A percentile compares a stretch with the other conserved stretches of the same genome.
These are phyloP conservation scores for Chelonus formosanus DNA, from an alignment of 2,888 invertebrate species.

Conservation along the genomic window DNA sequence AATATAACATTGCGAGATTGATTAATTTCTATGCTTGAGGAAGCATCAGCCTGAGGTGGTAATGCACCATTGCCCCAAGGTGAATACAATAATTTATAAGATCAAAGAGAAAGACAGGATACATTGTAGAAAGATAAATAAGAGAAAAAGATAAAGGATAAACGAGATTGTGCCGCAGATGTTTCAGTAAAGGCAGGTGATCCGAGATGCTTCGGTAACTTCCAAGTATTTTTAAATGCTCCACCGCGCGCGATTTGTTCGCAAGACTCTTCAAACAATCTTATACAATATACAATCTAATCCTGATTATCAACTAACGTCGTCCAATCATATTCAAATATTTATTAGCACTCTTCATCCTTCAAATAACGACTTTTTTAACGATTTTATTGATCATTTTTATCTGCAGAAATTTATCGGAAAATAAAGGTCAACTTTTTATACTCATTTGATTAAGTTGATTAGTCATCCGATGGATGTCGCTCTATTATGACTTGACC, in stretches of 20 bases:
- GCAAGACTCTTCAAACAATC: constrained; percentile 4
- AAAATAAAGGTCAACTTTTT: not conserved
- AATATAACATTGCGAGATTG: constrained; percentile 49
- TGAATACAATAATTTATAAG: constrained; percentile 28
- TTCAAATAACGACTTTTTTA: too few relatives aligned
- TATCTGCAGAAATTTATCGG: too few relatives aligned
- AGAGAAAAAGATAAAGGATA: constrained; percentile 10
- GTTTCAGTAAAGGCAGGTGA: constrained; percentile 56
- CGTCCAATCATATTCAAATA: too few relatives aligned
- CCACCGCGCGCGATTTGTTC: constrained; percentile 28
- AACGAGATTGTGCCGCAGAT: constrained; percentile 46
- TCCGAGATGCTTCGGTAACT: constrained; percentile 59
- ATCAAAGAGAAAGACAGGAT: constrained; percentile 10
- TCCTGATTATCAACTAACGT: too few relatives aligned
- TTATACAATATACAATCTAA: not conserved
- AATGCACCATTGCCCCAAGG: constrained; percentile 11
- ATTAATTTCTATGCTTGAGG: constrained; percentile 63
- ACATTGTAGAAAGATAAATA: constrained; percentile 10
- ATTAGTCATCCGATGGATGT: constrained; percentile 5
- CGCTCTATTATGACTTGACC: not conserved
- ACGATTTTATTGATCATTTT: too few relatives aligned
- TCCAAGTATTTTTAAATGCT: constrained; percentile 41
- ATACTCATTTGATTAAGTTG: not conserved
- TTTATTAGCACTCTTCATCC: too few relatives aligned
- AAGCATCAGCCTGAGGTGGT: constrained; percentile 50